Percentiles rank a stretch among this genome's conserved stretches.
Evolutionary conservation across 2,888 invertebrate genomes (phyloP).

Genomic region (Stratiomys singularior): DNA sequence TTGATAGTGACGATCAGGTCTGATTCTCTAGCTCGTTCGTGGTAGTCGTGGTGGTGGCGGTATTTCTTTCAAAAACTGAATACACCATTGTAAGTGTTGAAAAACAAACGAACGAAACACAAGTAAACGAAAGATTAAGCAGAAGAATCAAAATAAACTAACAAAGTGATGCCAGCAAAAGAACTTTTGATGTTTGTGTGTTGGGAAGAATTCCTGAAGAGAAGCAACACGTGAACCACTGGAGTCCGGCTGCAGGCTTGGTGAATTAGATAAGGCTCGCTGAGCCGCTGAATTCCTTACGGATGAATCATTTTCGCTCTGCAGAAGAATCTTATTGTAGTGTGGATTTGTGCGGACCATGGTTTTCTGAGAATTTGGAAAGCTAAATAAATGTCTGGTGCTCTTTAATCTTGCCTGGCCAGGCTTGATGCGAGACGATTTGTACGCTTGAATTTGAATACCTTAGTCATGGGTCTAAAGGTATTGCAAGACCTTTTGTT

Average conservation of each 20-base stretch:
- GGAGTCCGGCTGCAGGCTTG: neutral
- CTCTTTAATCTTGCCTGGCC: neutral
- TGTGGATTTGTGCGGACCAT: too few species aligned
- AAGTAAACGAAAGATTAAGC: neutral
- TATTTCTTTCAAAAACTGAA: neutral
- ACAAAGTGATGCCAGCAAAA: too few species aligned
- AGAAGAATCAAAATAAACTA: neutral
- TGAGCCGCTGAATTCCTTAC: conserved; percentile 1
- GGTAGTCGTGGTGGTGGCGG: too few species aligned
- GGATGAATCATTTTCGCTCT: conserved; percentile 26
- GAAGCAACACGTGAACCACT: neutral
- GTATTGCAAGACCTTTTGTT: neutral
- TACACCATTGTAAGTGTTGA: too few species aligned
- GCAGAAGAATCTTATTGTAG: too few species aligned
- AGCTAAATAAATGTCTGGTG: neutral
- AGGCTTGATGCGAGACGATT: too few species aligned
- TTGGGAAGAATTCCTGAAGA: neutral
- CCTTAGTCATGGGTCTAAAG: too few species aligned
- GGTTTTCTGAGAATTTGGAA: conserved; percentile 30
- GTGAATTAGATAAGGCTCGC: conserved; percentile 20
- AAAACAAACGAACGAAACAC: neutral
- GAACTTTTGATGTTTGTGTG: too few species aligned
- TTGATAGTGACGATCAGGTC: neutral
- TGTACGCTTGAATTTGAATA: too few species aligned
- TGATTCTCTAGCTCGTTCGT: neutral